Evolutionary conservation across 2,113 vertebrate species (phyloP).

Genomic region (Colaptes auratus): DNA sequence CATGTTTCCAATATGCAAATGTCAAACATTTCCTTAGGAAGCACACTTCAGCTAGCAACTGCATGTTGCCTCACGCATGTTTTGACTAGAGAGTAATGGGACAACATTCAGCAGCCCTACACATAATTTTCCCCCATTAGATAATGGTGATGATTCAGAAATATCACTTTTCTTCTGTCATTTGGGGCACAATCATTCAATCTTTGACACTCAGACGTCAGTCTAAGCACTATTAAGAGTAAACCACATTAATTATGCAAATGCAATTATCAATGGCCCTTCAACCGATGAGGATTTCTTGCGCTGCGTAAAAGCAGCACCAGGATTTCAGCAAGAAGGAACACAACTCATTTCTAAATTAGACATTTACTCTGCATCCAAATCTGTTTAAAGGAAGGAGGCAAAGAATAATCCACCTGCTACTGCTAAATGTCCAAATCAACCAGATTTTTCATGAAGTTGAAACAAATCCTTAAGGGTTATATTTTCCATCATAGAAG

Average conservation of each 20-base stretch:
- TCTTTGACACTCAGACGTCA: background rate
- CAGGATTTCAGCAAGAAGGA: background rate
- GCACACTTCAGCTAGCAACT: conserved; percentile 14
- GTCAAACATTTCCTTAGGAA: conserved; percentile 48
- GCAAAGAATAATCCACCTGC: background rate
- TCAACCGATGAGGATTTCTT: background rate
- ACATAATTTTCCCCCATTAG: background rate
- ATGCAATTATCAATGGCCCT: background rate
- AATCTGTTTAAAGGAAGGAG: background rate
- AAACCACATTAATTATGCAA: conserved; percentile 15
- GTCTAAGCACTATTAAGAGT: background rate
- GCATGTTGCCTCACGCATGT: background rate
- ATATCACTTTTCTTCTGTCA: background rate
- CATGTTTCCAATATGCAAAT: conserved; percentile 26
- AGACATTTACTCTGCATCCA: background rate
- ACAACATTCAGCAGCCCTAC: background rate
- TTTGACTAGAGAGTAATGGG: conserved; percentile 6
- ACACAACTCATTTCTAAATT: background rate
- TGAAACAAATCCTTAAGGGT: background rate
- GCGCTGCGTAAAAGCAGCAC: background rate
- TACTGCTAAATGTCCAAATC: background rate
- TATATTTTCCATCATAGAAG: too few relatives aligned
- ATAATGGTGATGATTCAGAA: background rate
- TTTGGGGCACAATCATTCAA: background rate
- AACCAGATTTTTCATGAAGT: background rate